Evolutionary conservation across 1,140 invertebrate genomes (phyloP).

Genomic region (Geopemphigus sp.): DNA sequence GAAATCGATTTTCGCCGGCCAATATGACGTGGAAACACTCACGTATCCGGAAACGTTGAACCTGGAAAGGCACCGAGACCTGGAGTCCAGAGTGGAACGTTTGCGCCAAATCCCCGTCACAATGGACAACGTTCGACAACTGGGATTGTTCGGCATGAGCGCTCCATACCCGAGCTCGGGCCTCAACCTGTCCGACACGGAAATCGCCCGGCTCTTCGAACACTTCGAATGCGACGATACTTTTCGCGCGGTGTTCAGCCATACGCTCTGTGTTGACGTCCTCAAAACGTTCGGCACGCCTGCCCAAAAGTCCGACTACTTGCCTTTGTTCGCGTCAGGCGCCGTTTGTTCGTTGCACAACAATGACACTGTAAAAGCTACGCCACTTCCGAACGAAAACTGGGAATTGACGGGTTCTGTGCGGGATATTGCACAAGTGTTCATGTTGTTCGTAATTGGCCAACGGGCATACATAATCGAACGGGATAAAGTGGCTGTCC

Average conservation of each 20-base stretch:
- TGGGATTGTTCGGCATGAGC: constrained; percentile 44
- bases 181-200: constrained; percentile 45
- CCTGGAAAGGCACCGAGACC: constrained; percentile 60
- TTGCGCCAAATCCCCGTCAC: constrained; percentile 8
- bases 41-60: constrained; percentile 59
- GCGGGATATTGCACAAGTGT: neutral
- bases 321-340: constrained; percentile 27
- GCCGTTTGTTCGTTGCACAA: constrained; percentile 2
- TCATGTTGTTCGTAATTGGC: neutral
- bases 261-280: neutral
- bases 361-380: neutral
- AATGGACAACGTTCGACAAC: neutral
- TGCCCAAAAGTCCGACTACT: constrained; percentile 27
- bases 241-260: neutral
- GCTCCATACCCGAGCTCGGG: constrained; percentile 38
- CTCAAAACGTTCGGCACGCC: constrained; percentile 32
- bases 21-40: constrained; percentile 56
- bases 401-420: constrained; percentile 20
- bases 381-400: neutral
- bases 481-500: neutral
- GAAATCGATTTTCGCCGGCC: constrained; percentile 55
- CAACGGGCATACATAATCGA: constrained; percentile 1
- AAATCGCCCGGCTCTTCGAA: constrained; percentile 47
- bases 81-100: constrained; percentile 54
- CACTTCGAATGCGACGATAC: neutral